Evolutionary conservation across 2,113 vertebrate genomes (phyloP).

Genomic region (Hydrochoerus hydrochaeris): DNA sequence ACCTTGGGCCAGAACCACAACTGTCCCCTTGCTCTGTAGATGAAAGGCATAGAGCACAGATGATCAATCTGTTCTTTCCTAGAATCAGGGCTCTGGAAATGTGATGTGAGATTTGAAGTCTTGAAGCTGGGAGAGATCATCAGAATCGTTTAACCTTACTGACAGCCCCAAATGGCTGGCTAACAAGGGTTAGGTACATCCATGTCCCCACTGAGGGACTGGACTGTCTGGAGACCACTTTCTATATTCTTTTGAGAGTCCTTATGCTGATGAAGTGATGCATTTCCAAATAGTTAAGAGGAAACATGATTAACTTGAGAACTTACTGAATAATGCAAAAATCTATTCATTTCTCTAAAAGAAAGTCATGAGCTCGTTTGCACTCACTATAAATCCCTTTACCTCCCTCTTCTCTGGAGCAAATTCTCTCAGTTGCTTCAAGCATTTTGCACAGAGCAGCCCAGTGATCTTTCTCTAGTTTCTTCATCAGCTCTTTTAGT

Average conservation of each 20-base stretch:
- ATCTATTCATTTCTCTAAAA: background rate
- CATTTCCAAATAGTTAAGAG: background rate
- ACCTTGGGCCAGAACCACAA: background rate
- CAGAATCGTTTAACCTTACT: background rate
- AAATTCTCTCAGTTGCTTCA: background rate
- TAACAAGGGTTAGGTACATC: background rate
- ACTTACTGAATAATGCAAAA: background rate
- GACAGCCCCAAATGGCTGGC: background rate
- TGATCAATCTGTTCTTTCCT: no score
- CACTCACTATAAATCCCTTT: no score
- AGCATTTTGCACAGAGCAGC: background rate
- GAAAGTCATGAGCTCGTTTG: background rate
- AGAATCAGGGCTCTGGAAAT: background rate
- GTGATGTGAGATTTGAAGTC: background rate
- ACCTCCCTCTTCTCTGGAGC: background rate
- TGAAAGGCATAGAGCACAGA: background rate
- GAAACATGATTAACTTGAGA: background rate
- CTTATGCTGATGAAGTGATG: background rate
- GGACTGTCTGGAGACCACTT: background rate
- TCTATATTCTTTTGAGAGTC: background rate
- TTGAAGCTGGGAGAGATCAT: background rate
- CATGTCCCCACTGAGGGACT: background rate
- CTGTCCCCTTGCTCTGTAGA: background rate
- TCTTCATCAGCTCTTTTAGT: background rate
- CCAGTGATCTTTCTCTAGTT: background rate